Evolutionary conservation across 2,797 vertebrate species (phyloP).

Genomic region (Gadopsis marmoratus): DNA sequence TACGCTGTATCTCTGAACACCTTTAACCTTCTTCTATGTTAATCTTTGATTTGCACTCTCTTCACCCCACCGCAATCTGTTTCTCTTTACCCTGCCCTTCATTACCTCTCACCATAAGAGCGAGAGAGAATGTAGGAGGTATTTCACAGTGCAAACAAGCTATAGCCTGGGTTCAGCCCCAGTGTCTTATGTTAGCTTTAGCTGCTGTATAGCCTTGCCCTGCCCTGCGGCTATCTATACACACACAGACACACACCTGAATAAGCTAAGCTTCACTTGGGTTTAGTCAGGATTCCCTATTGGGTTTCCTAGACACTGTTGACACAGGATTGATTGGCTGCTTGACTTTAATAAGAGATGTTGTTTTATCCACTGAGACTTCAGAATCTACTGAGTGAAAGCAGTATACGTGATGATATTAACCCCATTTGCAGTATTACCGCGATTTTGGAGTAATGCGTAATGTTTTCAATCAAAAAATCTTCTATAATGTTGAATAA

Average conservation of each 20-base stretch:
- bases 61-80: conserved; percentile 7
- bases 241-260: conserved; percentile 53
- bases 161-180: conserved; percentile 68
- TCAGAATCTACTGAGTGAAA: conserved; percentile 12
- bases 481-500: not conserved
- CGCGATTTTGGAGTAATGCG: not conserved
- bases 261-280: conserved; percentile 67
- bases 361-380: conserved; percentile 63
- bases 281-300: conserved; percentile 65
- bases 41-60: conserved; percentile 25
- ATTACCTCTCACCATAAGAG: conserved; percentile 22
- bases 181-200: conserved; percentile 77
- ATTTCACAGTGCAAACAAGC: conserved; percentile 68
- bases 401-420: conserved; percentile 25
- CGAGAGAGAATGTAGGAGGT: conserved; percentile 34
- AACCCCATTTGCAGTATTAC: conserved; percentile 20
- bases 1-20: not conserved
- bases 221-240: conserved; percentile 63
- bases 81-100: conserved; percentile 26
- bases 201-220: conserved; percentile 71
- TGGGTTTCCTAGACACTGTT: conserved; percentile 50
- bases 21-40: not conserved
- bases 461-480: not conserved
- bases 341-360: conserved; percentile 51
- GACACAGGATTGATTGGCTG: conserved; percentile 59